Evolutionary conservation across 2,888 invertebrate genomes (phyloP).

Genomic region (Xylocampa areola): DNA sequence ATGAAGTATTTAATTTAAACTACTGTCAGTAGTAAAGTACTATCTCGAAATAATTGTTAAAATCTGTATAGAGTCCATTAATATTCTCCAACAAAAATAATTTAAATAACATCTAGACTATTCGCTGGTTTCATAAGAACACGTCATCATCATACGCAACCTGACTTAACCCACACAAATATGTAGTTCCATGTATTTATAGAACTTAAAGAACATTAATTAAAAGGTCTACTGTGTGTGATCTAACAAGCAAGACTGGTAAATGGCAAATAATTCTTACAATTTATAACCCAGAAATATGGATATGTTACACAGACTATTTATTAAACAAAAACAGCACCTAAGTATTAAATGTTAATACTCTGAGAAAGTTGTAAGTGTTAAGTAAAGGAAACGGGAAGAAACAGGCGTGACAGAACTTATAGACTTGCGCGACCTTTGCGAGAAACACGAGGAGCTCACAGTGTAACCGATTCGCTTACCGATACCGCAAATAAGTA

Average conservation of each 20-base stretch:
- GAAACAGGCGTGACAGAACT: conserved; percentile 32
- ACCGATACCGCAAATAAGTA: conserved; percentile 15
- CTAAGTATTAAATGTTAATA: conserved; percentile 46
- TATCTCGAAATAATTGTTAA: neutral
- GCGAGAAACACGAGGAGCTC: conserved; percentile 18
- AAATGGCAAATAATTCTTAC: conserved; percentile 13
- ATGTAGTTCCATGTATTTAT: no score
- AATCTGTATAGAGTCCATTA: neutral
- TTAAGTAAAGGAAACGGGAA: conserved; percentile 40
- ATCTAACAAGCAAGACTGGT: neutral
- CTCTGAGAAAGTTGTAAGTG: conserved; percentile 40
- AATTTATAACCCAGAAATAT: conserved; percentile 12
- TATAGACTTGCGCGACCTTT: conserved; percentile 26
- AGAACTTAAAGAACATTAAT: neutral
- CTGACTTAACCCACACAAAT: no score
- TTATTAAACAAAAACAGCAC: conserved; percentile 44
- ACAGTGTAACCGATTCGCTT: conserved; percentile 9
- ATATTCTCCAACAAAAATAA: neutral
- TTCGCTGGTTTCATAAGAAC: neutral
- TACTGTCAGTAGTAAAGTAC: no score
- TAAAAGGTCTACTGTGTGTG: neutral
- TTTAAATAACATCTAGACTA: neutral
- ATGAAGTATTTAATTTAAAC: neutral
- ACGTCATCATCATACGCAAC: no score
- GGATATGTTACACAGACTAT: conserved; percentile 27